Conservation (phyloP, 1,140 invertebrate species). For the Bradysia coprophila region DNA sequence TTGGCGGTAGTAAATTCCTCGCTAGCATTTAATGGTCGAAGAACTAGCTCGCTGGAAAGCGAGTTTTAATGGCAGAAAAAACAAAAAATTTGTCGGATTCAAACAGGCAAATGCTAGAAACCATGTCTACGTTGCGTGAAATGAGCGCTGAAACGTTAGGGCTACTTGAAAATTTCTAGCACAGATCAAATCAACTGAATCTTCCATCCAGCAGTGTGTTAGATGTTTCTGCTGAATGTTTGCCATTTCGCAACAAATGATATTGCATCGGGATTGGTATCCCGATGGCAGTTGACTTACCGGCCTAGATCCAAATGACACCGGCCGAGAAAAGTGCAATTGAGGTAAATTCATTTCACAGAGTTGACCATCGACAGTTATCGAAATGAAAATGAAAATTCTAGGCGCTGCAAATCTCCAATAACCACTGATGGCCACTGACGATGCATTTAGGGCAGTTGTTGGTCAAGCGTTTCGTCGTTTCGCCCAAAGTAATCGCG, state of each 20-base stretch:
- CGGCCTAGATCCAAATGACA: slow-evolving; percentile 16
- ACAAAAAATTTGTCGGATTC: slow-evolving; percentile 53
- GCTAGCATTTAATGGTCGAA: slow-evolving; percentile 88
- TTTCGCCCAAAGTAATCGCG: not conserved
- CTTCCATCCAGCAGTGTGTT: slow-evolving; percentile 24
- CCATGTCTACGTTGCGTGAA: slow-evolving; percentile 46
- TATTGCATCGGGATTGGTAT: slow-evolving; percentile 20
- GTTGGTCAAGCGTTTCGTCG: slow-evolving; percentile 13
- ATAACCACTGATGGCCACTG: slow-evolving; percentile 19
- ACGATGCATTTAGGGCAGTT: slow-evolving; percentile 19
- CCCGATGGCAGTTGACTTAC: slow-evolving; percentile 15
- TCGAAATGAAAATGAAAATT: too few relatives aligned
- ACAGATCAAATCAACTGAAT: slow-evolving; percentile 15
- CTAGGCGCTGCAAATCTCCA: slow-evolving; percentile 18
- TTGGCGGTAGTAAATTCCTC: slow-evolving; percentile 87
- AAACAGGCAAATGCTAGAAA: slow-evolving; percentile 53
- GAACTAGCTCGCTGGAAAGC: slow-evolving; percentile 74
- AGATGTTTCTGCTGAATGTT: slow-evolving; percentile 21
- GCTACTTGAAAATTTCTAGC: slow-evolving; percentile 29
- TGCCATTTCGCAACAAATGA: slow-evolving; percentile 20
- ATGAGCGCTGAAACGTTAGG: slow-evolving; percentile 49
- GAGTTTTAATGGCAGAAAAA: slow-evolving; percentile 51
- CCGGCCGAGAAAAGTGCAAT: slow-evolving; percentile 21
- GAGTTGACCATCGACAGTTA: too few relatives aligned
- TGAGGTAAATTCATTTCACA: slow-evolving; percentile 14